Percentiles rank a stretch among this genome's conserved stretches.
These are phyloP conservation scores for Trachelus troglodyta DNA, from an alignment of 2,888 invertebrate genomes.

Conservation along the genomic window DNA sequence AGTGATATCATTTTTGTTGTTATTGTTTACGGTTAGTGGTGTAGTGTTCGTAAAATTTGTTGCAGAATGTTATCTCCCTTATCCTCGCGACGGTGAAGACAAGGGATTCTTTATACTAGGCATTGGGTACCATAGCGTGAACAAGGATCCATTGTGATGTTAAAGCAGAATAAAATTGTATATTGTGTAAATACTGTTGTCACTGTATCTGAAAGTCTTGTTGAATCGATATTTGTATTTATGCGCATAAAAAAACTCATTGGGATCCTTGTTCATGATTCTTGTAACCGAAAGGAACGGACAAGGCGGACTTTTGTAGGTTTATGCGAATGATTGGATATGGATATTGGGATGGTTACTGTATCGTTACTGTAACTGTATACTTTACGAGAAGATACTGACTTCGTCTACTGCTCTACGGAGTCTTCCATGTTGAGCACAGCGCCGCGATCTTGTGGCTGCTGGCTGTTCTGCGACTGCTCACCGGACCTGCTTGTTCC, in stretches of 20 bases:
- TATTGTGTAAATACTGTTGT: not conserved
- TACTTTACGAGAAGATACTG: constrained; percentile 41
- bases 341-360: constrained; percentile 1
- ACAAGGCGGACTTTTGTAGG: not conserved
- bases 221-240: not conserved
- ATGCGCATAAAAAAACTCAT: not conserved
- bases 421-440: constrained; percentile 61
- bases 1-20: constrained; percentile 18
- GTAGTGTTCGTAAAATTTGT: constrained; percentile 20
- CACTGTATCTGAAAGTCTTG: not conserved
- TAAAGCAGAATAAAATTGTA: not conserved
- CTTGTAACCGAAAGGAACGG: not conserved
- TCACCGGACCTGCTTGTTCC: constrained; percentile 35
- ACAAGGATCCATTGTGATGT: not conserved
- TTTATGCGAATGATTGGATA: not conserved
- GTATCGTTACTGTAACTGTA: constrained; percentile 18
- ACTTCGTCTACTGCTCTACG: constrained; percentile 61
- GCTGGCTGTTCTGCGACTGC: constrained; percentile 20
- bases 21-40: constrained; percentile 34
- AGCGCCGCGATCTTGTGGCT: constrained; percentile 35
- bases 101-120: not conserved
- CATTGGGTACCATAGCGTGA: not conserved
- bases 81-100: not conserved
- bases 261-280: not conserved
- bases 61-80: constrained; percentile 13